Conservation (phyloP, 2,113 vertebrate species). For the Megatriorchis doriae region DNA sequence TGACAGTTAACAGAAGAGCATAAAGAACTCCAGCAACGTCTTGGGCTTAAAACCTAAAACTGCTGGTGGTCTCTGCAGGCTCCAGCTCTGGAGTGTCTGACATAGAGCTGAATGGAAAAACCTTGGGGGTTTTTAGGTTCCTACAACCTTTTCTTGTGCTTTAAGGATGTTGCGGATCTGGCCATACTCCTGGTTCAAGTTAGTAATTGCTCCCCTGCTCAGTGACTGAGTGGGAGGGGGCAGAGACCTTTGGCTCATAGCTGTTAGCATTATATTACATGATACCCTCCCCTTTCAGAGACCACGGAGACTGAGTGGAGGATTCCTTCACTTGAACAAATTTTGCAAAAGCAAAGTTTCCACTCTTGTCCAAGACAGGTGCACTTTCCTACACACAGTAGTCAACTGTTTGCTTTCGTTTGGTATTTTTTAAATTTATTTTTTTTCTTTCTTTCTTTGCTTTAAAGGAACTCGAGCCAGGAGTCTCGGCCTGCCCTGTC, state of each 20-base stretch:
- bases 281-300: background rate
- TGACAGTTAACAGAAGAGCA: background rate
- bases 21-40: background rate
- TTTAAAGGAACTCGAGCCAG: slow-evolving; percentile 84
- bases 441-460: background rate
- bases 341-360: background rate
- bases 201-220: background rate
- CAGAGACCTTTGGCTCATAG: background rate
- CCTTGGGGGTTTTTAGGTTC: background rate
- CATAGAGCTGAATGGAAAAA: background rate
- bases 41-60: background rate
- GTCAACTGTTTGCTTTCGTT: background rate
- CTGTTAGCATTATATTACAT: accelerated
- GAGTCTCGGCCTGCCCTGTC: slow-evolving; percentile 85
- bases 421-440: background rate
- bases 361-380: accelerated
- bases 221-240: background rate
- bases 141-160: background rate
- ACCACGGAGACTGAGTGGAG: background rate
- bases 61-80: background rate
- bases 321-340: background rate
- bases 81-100: background rate
- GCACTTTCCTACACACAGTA: accelerated
- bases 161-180: background rate
- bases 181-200: background rate